Percentiles rank a stretch among this genome's conserved stretches.
Evolutionary conservation across 2,888 invertebrate species (phyloP).

Genomic region (Proisotoma minuta): DNA sequence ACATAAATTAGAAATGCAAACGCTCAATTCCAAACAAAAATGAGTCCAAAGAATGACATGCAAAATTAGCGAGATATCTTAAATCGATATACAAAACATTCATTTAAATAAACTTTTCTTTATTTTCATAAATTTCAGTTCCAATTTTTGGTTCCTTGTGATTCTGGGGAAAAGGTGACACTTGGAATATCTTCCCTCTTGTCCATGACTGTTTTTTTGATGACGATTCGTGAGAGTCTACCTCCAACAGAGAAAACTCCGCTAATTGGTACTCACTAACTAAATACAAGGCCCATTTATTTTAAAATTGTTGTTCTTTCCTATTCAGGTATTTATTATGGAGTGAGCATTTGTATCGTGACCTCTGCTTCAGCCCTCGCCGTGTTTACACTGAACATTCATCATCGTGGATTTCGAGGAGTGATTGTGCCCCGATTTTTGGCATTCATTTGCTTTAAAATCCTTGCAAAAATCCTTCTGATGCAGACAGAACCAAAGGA

Average conservation of each 20-base stretch:
- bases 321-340: conserved; percentile 70
- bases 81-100: too few relatives aligned
- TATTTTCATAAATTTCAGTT: conserved; percentile 60
- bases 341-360: conserved; percentile 74
- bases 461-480: conserved; percentile 68
- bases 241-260: conserved; percentile 84
- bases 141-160: conserved; percentile 82
- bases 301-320: conserved; percentile 26
- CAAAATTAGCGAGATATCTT: too few relatives aligned
- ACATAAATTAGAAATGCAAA: too few relatives aligned
- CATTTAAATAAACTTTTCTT: background rate
- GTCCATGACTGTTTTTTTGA: conserved; percentile 81
- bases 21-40: too few relatives aligned
- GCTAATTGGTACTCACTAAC: conserved; percentile 61
- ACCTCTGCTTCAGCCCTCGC: conserved; percentile 75
- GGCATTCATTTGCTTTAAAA: conserved; percentile 67
- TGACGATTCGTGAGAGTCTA: conserved; percentile 78
- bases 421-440: conserved; percentile 69
- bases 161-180: conserved; percentile 81
- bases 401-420: conserved; percentile 76
- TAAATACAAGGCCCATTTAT: background rate
- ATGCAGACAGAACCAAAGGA: conserved; percentile 55
- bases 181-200: conserved; percentile 80
- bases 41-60: too few relatives aligned
- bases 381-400: conserved; percentile 71